phyloP scores from a whole-genome alignment of 2,888 invertebrate genomes.

The Unio delphinus region DNA sequence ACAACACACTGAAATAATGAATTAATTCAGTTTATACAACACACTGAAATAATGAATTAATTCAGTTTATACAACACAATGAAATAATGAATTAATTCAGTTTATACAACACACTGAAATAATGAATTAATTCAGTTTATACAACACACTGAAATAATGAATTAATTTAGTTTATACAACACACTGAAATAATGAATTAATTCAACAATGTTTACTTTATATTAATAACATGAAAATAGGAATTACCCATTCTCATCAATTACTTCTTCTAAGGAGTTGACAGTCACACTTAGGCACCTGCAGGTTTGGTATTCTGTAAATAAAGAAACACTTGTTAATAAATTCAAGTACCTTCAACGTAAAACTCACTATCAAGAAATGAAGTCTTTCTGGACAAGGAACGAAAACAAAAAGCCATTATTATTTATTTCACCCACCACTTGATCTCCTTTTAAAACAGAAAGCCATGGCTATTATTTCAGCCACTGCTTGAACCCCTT shows the following conservation, averaged over 20 bases:
- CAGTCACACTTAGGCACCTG: constrained; percentile 26
- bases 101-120: no score
- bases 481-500: background rate
- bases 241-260: constrained; percentile 37
- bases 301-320: constrained; percentile 38
- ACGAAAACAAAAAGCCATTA: background rate
- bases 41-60: no score
- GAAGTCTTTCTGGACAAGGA: background rate
- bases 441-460: background rate
- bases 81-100: no score
- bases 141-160: no score
- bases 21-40: no score
- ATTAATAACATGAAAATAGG: background rate
- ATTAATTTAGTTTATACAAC: no score
- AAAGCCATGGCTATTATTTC: background rate
- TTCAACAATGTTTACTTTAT: no score
- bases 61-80: no score
- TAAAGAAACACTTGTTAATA: constrained; percentile 3
- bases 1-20: no score
- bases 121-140: no score
- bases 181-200: no score
- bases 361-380: background rate
- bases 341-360: background rate
- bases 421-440: background rate
- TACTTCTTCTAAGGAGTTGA: constrained; percentile 33